Percentiles rank a stretch among this genome's conserved stretches.
phyloP scores from a whole-genome alignment of 1,140 invertebrate species.

The Rhagoletis zephyria region DNA sequence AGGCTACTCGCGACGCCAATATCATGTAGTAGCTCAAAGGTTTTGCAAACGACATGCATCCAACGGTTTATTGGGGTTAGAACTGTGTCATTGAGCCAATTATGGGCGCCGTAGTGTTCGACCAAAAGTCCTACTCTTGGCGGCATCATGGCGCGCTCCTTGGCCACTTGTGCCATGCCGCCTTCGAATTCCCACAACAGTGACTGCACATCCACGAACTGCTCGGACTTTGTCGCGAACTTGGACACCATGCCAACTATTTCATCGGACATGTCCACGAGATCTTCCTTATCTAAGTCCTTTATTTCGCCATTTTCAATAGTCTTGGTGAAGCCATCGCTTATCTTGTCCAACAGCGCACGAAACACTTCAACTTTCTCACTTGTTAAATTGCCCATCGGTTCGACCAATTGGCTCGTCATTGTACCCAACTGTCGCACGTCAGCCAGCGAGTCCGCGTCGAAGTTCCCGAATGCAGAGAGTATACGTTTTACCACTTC shows the following conservation, averaged over 20 bases:
- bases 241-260: neutral
- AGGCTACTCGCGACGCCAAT: neutral
- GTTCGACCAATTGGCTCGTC: neutral
- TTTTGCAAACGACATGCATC: constrained; percentile 1
- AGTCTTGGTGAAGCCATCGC: neutral
- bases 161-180: neutral
- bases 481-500: neutral
- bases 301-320: neutral
- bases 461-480: neutral
- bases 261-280: neutral
- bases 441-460: neutral
- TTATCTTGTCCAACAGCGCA: neutral
- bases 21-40: neutral
- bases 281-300: neutral
- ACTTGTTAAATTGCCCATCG: neutral
- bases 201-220: constrained; percentile 1
- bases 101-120: neutral
- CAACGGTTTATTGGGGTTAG: neutral
- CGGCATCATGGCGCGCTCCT: neutral
- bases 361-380: neutral
- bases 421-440: neutral
- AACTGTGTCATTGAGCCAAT: neutral
- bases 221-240: neutral
- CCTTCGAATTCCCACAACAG: constrained; percentile 26
- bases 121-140: neutral